A percentile compares a stretch with the other conserved stretches of the same genome.
Conservation (phyloP, 1,140 invertebrate species). For the Argopecten irradians region DNA sequence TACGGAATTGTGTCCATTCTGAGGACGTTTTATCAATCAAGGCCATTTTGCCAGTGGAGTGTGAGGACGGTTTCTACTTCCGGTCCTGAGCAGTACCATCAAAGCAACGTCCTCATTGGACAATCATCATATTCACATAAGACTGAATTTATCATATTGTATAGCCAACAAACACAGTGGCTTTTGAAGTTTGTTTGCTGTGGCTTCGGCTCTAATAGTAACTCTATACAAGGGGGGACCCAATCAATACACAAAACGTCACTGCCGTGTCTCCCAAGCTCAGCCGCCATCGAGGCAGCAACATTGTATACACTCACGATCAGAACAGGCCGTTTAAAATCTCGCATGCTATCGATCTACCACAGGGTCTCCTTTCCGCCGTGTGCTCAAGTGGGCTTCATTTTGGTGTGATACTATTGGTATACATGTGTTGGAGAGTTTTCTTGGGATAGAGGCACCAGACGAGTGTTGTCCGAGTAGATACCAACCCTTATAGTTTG, state of each 20-base stretch:
- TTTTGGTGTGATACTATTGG: neutral
- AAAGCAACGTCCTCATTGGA: neutral
- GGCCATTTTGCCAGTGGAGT: neutral
- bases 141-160: conserved; percentile 3
- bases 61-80: neutral
- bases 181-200: conserved; percentile 21
- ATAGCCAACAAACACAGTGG: neutral
- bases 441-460: neutral
- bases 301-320: neutral
- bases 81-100: neutral
- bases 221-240: neutral
- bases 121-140: conserved; percentile 6
- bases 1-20: neutral
- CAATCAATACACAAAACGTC: conserved; percentile 13
- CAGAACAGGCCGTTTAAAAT: conserved; percentile 11
- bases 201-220: neutral
- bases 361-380: neutral
- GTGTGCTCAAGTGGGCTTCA: conserved; percentile 13
- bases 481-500: neutral
- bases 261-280: neutral
- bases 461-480: neutral
- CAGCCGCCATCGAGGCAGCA: conserved; percentile 3
- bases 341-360: neutral
- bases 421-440: neutral
- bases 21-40: too few relatives aligned